Conservation (phyloP, 1,140 invertebrate genomes). For the Neelides sp. region DNA sequence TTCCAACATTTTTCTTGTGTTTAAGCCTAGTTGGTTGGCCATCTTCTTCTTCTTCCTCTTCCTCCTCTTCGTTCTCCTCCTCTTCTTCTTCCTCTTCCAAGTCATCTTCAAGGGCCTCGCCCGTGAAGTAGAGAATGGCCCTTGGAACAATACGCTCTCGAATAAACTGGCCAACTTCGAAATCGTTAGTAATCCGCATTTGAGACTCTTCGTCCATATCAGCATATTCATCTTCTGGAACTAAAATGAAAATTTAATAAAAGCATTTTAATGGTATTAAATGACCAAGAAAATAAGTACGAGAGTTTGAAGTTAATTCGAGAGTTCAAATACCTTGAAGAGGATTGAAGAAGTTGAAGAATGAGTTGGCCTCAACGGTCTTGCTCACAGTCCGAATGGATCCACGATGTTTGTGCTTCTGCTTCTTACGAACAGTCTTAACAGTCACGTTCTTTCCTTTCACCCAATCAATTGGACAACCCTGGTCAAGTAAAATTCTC, state of each 20-base stretch:
- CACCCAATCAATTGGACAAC: conserved; percentile 85
- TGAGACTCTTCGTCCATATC: conserved; percentile 63
- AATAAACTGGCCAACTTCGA: conserved; percentile 96
- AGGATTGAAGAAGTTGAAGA: conserved; percentile 98
- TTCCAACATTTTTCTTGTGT: conserved; percentile 4
- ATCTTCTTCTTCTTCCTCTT: conserved; percentile 14
- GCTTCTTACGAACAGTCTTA: conserved; percentile 94
- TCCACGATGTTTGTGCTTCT: conserved; percentile 92
- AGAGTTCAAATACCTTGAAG: conserved; percentile 49
- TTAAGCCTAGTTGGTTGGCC: not conserved
- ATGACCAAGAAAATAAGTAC: not conserved
- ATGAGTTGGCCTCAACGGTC: conserved; percentile 83
- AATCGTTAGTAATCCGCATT: conserved; percentile 74
- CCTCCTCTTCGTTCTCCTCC: conserved; percentile 23
- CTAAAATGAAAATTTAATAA: conserved; percentile 19
- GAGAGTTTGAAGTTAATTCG: not conserved
- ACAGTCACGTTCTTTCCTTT: conserved; percentile 94
- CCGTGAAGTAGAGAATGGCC: conserved; percentile 88
- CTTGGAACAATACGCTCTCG: conserved; percentile 81
- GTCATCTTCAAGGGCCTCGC: conserved; percentile 33
- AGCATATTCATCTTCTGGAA: conserved; percentile 33
- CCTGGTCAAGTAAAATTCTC: too few relatives aligned
- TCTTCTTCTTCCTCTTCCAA: conserved; percentile 29
- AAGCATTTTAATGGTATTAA: not conserved
- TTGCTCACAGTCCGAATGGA: conserved; percentile 85